Evolutionary conservation across 2,888 invertebrate species (phyloP).

Genomic region (Polydrusus pterygomalis): DNA sequence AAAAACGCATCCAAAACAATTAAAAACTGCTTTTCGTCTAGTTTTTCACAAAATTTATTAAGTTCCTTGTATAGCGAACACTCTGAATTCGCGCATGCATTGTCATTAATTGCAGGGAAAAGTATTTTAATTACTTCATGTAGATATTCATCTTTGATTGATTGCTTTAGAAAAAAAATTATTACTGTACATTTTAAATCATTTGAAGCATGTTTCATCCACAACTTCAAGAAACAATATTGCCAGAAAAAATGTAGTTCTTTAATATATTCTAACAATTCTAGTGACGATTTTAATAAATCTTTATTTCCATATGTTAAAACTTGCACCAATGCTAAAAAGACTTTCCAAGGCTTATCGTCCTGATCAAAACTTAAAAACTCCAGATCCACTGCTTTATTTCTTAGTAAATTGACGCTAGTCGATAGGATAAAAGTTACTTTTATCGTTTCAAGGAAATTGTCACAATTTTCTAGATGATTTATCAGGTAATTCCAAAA

Average conservation of each 20-base stretch:
- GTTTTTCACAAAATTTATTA: background rate
- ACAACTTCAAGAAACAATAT: background rate
- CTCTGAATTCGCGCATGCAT: background rate
- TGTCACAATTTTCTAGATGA: background rate
- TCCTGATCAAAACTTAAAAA: background rate
- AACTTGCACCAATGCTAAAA: background rate
- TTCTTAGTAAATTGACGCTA: background rate
- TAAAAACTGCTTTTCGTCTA: background rate
- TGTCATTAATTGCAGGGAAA: background rate
- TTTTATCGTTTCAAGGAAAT: background rate
- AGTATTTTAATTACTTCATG: background rate
- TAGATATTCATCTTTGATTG: background rate
- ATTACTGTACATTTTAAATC: constrained; percentile 3
- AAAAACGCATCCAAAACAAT: background rate
- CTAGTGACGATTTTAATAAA: background rate
- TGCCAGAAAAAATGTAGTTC: constrained; percentile 3
- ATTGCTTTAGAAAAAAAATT: background rate
- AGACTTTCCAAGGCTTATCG: background rate
- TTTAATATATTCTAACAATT: background rate
- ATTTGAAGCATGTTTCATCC: background rate
- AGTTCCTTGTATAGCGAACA: background rate
- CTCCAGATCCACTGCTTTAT: background rate
- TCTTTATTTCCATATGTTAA: background rate
- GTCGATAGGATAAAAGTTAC: background rate
- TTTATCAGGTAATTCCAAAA: background rate